Percentiles rank a stretch among this genome's conserved stretches.
These are phyloP conservation scores for Aphidius colemani DNA, from an alignment of 2,888 invertebrate species.

Conservation along the genomic window DNA sequence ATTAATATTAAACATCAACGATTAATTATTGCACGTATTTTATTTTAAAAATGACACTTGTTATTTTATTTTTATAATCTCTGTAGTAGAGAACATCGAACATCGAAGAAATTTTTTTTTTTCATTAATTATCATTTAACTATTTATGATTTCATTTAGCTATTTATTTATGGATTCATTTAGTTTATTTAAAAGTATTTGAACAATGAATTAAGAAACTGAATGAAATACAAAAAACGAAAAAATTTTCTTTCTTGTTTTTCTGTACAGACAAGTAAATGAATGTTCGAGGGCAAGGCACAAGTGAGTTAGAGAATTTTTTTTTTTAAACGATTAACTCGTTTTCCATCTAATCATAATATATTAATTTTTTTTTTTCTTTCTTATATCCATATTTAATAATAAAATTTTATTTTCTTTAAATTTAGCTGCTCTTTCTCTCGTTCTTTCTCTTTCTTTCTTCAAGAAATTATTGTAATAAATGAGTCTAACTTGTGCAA, in stretches of 20 bases:
- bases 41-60: constrained; percentile 26
- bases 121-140: background rate
- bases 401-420: constrained; percentile 26
- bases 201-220: constrained; percentile 24
- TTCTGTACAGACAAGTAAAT: constrained; percentile 34
- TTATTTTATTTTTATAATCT: constrained; percentile 1
- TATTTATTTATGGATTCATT: background rate
- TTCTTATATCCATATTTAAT: background rate
- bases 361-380: constrained; percentile 28
- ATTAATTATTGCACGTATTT: too few relatives aligned
- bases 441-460: too few relatives aligned
- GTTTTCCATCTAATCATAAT: constrained; percentile 17
- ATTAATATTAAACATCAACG: too few relatives aligned
- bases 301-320: constrained; percentile 50
- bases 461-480: too few relatives aligned
- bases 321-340: constrained; percentile 19
- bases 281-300: constrained; percentile 53
- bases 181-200: constrained; percentile 5
- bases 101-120: constrained; percentile 41
- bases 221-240: constrained; percentile 15
- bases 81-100: constrained; percentile 51
- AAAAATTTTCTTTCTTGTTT: constrained; percentile 17
- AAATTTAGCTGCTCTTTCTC: too few relatives aligned
- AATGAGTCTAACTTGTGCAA: too few relatives aligned
- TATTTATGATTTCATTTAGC: background rate